phyloP scores from a whole-genome alignment of 2,888 invertebrate genomes.

The Drosophila recens region DNA sequence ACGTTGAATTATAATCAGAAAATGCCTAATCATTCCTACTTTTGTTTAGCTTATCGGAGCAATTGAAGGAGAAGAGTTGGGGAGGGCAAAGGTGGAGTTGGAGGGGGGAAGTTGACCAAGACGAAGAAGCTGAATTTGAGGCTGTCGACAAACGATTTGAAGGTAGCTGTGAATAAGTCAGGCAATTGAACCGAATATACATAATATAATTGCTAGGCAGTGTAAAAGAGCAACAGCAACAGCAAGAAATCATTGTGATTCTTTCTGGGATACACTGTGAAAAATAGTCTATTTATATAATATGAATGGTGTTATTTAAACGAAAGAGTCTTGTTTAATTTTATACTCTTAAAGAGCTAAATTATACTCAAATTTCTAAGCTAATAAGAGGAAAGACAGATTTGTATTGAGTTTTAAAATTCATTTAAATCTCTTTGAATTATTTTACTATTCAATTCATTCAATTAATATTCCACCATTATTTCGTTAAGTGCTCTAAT shows the following conservation, averaged over 20 bases:
- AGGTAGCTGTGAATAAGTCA: slow-evolving; percentile 36
- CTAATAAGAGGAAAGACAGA: no score
- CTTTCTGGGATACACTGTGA: slow-evolving; percentile 27
- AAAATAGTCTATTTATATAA: slow-evolving; percentile 25
- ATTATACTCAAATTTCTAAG: no score
- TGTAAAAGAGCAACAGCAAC: slow-evolving; percentile 21
- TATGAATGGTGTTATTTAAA: no score
- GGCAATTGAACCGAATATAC: slow-evolving; percentile 70
- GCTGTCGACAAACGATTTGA: slow-evolving; percentile 43
- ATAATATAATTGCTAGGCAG: slow-evolving; percentile 64
- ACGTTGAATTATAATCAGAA: slow-evolving; percentile 64
- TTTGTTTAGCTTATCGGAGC: slow-evolving; percentile 61
- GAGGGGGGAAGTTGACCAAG: not conserved
- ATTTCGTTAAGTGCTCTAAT: no score
- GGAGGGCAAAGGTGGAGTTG: not conserved
- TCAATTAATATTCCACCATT: no score
- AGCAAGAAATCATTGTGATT: slow-evolving; percentile 9
- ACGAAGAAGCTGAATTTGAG: slow-evolving; percentile 13
- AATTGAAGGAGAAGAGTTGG: slow-evolving; percentile 5
- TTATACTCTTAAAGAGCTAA: no score
- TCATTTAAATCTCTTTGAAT: not conserved
- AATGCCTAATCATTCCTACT: slow-evolving; percentile 59
- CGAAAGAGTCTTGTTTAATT: no score
- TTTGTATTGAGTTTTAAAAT: no score
- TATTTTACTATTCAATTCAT: no score